These are phyloP conservation scores for Temnothorax curvispinosus DNA, from an alignment of 1,140 invertebrate genomes.

Conservation along the genomic window DNA sequence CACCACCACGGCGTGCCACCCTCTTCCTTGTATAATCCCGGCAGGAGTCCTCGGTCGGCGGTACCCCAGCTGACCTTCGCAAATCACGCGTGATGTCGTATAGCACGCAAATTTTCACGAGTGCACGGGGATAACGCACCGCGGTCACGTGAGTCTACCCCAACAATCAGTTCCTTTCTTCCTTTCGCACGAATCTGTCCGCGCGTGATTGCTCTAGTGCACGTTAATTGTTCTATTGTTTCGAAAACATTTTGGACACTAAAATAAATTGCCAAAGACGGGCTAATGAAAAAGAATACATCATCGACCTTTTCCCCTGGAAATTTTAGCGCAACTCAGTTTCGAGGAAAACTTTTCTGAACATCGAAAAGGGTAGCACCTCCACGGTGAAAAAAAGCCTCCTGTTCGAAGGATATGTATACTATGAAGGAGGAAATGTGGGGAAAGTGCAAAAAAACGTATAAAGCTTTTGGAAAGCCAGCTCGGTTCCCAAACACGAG, in stretches of 20 bases:
- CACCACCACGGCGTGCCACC: slow-evolving; percentile 75
- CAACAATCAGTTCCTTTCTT: background rate
- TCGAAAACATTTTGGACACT: background rate
- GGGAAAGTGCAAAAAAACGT: slow-evolving; percentile 15
- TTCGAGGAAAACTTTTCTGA: background rate
- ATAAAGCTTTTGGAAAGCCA: background rate
- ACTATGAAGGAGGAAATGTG: too few relatives aligned
- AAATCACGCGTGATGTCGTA: slow-evolving; percentile 15
- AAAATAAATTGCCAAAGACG: background rate
- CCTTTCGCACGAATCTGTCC: background rate
- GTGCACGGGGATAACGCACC: background rate
- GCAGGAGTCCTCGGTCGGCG: slow-evolving; percentile 61
- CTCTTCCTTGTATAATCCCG: slow-evolving; percentile 76
- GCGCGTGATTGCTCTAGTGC: background rate
- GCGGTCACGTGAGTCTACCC: background rate
- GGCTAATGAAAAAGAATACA: background rate
- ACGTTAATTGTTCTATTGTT: background rate
- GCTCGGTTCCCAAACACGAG: slow-evolving; percentile 20
- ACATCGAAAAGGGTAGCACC: background rate
- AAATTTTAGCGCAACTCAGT: background rate
- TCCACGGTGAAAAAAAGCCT: background rate
- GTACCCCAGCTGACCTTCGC: slow-evolving; percentile 68
- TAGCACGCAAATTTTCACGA: slow-evolving; percentile 15
- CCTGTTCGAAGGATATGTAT: background rate
- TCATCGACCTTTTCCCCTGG: background rate